Base-by-base conservation (phyloP, 1,140 invertebrate genomes). In the Drosophila bipectinata region DNA sequence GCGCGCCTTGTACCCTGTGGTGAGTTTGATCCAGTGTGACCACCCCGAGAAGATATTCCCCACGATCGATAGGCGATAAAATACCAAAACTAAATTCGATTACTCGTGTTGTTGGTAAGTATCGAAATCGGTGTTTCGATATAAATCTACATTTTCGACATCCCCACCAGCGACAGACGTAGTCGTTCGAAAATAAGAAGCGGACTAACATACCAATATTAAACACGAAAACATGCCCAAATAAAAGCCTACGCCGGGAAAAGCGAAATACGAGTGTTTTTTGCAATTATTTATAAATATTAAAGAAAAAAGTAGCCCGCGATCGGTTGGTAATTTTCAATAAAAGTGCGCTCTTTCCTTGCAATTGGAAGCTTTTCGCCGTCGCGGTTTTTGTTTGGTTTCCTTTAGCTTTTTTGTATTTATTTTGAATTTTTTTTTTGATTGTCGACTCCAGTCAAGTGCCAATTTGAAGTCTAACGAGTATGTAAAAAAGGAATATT, bases 371-470 rank as follows among this genome's bases (percentile, higher is more conserved):
- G 44, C 44, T 47, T 47, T 47, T 18, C n/a, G 44, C 15, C 15
- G 15, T 21, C n/a, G 44, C 44, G 41, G 44, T 47, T 47, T 47
- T 47, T 47, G 44, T 47, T 47, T 47, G 44, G 44, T 47, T 47
- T 44, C 41, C 41, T 24, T 47, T 21, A 1, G 10, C 21, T 24
- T 21, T 10, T 18, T 47, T 10, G 15, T 47, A 47, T 47, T 47
- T 47, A 21, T 47, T 47, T 44, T 15, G 8, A 8, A 18, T 21
- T 47, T 21, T 18, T 18, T 15, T 47, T 18, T 47, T 47, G 21
- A 21, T 47, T 15, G 18, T 21, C 44, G 44, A 45, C 32, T 18
- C 41, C 44, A 7, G 44, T 21, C 44, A 21, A 47, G 41, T 44
- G 41, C 18, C 44, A 21, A 47, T 47, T 47, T 10, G 18, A 21